These are phyloP conservation scores for Syrmaticus mikado DNA, from an alignment of 2,113 vertebrate genomes.

Conservation along the genomic window DNA sequence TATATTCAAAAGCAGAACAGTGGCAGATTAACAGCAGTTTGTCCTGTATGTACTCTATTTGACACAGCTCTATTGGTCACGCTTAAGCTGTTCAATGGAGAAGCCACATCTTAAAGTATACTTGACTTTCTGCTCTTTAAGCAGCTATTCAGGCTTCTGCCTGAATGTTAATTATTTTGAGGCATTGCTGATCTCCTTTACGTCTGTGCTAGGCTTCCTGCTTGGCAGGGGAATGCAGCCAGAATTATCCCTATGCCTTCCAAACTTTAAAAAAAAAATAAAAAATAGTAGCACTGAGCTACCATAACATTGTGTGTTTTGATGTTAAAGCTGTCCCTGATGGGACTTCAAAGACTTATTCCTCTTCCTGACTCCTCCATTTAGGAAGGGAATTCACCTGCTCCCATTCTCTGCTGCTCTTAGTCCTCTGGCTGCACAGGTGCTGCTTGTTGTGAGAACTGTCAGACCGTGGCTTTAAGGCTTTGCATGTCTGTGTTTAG, in stretches of 20 bases:
- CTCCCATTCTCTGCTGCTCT: not conserved
- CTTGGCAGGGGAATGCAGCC: not conserved
- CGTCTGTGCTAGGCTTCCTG: not conserved
- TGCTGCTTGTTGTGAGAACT: not conserved
- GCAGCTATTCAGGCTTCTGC: not conserved
- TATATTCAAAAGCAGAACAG: not conserved
- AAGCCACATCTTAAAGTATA: not conserved
- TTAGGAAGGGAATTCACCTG: not conserved
- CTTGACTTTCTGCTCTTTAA: not conserved
- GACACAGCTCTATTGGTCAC: not conserved
- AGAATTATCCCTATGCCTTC: not conserved
- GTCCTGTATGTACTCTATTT: not conserved
- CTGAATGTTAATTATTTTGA: not conserved
- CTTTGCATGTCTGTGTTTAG: not conserved
- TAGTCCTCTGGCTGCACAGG: not conserved
- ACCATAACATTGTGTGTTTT: not conserved
- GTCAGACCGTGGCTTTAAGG: not conserved
- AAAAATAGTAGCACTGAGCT: not conserved
- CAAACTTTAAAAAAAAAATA: not conserved
- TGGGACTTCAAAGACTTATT: not conserved
- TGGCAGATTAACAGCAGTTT: not conserved
- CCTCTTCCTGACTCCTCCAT: not conserved
- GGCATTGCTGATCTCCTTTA: not conserved
- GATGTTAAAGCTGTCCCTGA: not conserved
- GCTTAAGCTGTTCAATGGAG: not conserved